phyloP scores from a whole-genome alignment of 2,113 vertebrate genomes.

The Urocitellus parryii region DNA sequence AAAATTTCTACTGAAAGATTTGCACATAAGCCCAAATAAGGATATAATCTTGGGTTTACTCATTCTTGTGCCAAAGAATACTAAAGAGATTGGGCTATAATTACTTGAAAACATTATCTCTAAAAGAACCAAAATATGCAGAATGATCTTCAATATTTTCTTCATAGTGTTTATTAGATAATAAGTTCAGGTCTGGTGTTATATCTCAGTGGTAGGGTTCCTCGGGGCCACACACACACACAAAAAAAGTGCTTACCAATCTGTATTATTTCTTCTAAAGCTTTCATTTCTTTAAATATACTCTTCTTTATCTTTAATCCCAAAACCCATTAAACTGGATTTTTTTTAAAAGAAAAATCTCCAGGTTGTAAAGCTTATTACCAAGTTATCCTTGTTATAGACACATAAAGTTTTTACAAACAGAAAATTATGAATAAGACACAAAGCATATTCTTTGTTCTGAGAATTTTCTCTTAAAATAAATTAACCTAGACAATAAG shows the following conservation, averaged over 20 bases:
- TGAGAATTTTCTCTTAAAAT: neutral
- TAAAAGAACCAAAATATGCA: neutral
- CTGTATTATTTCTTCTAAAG: conserved; percentile 25
- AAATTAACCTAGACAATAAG: neutral
- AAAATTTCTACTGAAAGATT: conserved; percentile 4
- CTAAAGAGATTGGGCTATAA: neutral
- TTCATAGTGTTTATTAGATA: neutral
- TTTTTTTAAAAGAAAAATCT: neutral
- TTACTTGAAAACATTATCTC: conserved; percentile 13
- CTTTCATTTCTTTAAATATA: conserved; percentile 22
- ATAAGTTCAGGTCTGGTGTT: neutral
- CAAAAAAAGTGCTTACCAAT: neutral
- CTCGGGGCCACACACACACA: neutral
- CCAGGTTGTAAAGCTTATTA: neutral
- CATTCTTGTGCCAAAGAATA: conserved; percentile 14
- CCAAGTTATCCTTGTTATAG: neutral
- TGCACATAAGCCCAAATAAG: conserved; percentile 34
- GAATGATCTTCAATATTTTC: conserved; percentile 5
- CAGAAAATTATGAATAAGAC: neutral
- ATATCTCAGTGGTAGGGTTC: neutral
- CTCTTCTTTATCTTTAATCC: neutral
- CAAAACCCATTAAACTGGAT: conserved; percentile 24
- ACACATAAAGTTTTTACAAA: neutral
- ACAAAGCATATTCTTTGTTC: neutral
- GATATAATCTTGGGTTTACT: neutral